Evolutionary conservation across 2,888 invertebrate genomes (phyloP), one percentile per base, ranked within the genome.

Genomic region (Acholoe squamosa): DNA sequence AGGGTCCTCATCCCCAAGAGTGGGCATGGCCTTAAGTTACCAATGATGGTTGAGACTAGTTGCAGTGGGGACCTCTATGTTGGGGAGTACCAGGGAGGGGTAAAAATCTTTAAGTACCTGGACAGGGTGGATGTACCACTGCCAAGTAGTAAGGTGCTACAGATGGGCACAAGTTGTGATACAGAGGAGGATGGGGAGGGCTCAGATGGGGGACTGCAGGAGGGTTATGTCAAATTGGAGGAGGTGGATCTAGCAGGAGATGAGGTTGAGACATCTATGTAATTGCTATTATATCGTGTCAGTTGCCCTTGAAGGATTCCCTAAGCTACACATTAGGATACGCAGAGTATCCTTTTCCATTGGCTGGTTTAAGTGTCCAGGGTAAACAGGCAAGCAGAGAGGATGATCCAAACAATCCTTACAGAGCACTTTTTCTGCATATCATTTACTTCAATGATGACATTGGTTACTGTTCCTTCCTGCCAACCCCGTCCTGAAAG

Each of bases 61-160:
- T 51, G 33, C 16, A 90, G 84, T 31, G 91, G 91, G 16, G 33
- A 61, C 19, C 61, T 92, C 51, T 90, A 89, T 19, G 89, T 92
- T 0, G 91, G 56, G 31, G 92, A 92, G 77, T 92, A 92, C 67
- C 89, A 77, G 19, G 92, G 92, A 25, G 80, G 71, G 0, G 52
- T 91, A 1, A 90, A 90, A 80, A 28, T 92, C 16, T 90, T 91
- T 51, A 77, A 89, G 52, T 92, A 92, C 89, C 80, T 91, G 33
- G 54, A 90, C 22, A 51, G 31, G 34, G 56, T 90, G 22, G 80
- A 90, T 43, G 71, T 86, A 25, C 86, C 86, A 12, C 56, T 86
- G 31, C 86, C 86, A 28, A 56, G 31, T 28, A 10, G 10, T 0
- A 10, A 19, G 22, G 3, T 84, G 52, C 34, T 1, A 3, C 14